Evolutionary conservation across 2,888 invertebrate species (phyloP).

Genomic region (Caenorhabditis sp.): DNA sequence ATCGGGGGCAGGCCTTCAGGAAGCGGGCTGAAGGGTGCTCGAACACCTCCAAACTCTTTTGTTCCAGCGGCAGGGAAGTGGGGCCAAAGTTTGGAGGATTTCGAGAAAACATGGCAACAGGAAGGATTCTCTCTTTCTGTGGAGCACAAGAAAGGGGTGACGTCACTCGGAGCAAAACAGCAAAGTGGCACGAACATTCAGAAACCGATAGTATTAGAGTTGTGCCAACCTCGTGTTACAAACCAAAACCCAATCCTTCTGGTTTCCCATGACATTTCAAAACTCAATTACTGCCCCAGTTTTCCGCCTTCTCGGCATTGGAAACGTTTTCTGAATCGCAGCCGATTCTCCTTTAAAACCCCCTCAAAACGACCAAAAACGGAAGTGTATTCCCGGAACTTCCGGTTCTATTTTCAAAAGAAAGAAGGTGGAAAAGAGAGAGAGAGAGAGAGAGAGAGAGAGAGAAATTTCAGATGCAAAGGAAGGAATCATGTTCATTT

Average conservation of each 20-base stretch:
- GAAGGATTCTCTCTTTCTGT: too few species aligned
- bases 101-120: slow-evolving; percentile 9
- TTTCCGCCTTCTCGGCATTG: slow-evolving; percentile 1
- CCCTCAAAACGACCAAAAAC: slow-evolving; percentile 6
- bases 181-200: too few species aligned
- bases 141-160: too few species aligned
- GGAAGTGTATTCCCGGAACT: slow-evolving; percentile 29
- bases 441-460: slow-evolving; percentile 13
- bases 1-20: slow-evolving; percentile 39
- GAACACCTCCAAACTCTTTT: slow-evolving; percentile 49
- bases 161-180: too few species aligned
- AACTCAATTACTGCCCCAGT: slow-evolving; percentile 11
- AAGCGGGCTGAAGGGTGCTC: slow-evolving; percentile 43
- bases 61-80: slow-evolving; percentile 16
- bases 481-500: too few species aligned
- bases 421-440: neutral
- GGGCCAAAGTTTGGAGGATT: slow-evolving; percentile 30
- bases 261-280: slow-evolving; percentile 26
- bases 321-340: slow-evolving; percentile 28
- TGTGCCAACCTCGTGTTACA: too few species aligned
- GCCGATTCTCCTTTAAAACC: too few species aligned
- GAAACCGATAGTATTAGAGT: too few species aligned
- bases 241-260: slow-evolving; percentile 2
- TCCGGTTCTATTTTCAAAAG: slow-evolving; percentile 12
- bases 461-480: slow-evolving; percentile 20